Percentiles rank a stretch among this genome's conserved stretches.
phyloP scores from a whole-genome alignment of 2,888 invertebrate genomes.

The Scaptomyza caliginosa region DNA sequence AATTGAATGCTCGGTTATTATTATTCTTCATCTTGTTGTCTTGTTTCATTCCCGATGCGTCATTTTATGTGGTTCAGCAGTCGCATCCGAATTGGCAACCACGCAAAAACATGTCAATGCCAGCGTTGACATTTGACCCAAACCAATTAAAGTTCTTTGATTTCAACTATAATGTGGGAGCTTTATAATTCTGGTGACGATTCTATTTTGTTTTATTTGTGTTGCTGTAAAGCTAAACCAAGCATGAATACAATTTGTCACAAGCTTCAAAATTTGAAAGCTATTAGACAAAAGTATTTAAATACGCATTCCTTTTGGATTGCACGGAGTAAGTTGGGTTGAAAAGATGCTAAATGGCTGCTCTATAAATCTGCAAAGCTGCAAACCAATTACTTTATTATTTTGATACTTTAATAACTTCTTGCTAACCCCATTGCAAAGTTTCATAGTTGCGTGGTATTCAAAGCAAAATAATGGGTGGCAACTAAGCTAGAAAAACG shows the following conservation, averaged over 20 bases:
- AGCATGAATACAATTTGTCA: constrained; percentile 43
- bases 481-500: constrained; percentile 48
- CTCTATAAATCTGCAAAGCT: too few relatives aligned
- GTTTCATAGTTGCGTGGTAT: not conserved
- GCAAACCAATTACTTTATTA: too few relatives aligned
- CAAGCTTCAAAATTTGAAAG: constrained; percentile 37
- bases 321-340: not conserved
- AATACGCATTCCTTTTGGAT: not conserved
- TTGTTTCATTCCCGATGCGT: constrained; percentile 13
- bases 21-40: not conserved
- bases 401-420: not conserved
- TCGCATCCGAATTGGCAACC: constrained; percentile 57
- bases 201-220: constrained; percentile 51
- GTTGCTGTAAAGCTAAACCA: too few relatives aligned
- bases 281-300: constrained; percentile 13
- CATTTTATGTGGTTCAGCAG: constrained; percentile 14
- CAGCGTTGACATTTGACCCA: constrained; percentile 54
- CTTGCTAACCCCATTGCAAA: not conserved
- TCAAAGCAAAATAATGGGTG: constrained; percentile 55
- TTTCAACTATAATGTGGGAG: constrained; percentile 15
- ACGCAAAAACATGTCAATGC: constrained; percentile 51
- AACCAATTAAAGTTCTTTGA: constrained; percentile 47
- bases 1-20: constrained; percentile 2
- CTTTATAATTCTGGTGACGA: constrained; percentile 24
- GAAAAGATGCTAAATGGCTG: too few relatives aligned